Base-by-base conservation (phyloP, 2,888 invertebrate species). In the Sphaerophoria rueppellii region DNA sequence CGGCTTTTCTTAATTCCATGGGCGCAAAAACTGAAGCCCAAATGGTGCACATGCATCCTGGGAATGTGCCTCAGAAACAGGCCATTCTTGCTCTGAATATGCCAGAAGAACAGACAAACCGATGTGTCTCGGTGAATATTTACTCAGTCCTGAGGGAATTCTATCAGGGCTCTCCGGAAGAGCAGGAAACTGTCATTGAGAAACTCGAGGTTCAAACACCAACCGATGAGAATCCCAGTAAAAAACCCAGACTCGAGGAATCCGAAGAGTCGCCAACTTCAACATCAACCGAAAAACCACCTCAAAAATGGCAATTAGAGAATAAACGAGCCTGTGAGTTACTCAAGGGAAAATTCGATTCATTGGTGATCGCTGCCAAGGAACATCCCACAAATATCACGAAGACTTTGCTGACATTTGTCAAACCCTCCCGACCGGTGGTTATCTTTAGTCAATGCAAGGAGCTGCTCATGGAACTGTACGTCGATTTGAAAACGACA, bases 301-400 rank as follows among this genome's bases (percentile, higher is more conserved):
- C 76, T 4, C 88, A 94, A 6, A 94, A 93, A 87, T 96, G 96
- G 95, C 94, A 95, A 88, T 90, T 93, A 87, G 95, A 95, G 63
- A 95, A 95, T 88, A 94, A 94, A 88, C 92, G 92, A 67, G 96
- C 96, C 1, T 93, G 95, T 52, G 92, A 93, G 73, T 89, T 95
- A 48, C 92, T 96, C 83, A 92, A 93, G 65, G 90, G 91, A 0
- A 95, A 95, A 92, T 94, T 96, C 85, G 96, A 97, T 91, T 95
- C 95, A 6, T 92, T 98, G 70, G 93, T 96, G 1, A 94, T 99
- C 85, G 95, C 95, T 2, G 94, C 95, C 74, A 97, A 96, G 91
- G 97, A 97, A 90, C 96, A 98, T 92, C 98, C 98, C 0, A 92
- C 94, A 7, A 95, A 95, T 88, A 95, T 98, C 86, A 93, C 97